phyloP scores from a whole-genome alignment of 2,888 invertebrate species.

The Polydesmus complanatus region DNA sequence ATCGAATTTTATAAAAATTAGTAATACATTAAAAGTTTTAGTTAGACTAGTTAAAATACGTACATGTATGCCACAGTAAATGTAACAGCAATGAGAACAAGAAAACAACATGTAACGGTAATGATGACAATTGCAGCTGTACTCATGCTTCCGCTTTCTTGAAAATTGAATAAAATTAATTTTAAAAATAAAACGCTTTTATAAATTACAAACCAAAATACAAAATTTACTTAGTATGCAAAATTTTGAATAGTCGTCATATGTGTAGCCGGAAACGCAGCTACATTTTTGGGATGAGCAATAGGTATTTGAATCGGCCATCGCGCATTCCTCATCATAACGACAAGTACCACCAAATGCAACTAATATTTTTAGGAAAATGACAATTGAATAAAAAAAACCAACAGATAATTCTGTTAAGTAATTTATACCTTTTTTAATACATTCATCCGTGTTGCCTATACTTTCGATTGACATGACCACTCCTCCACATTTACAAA shows the following conservation, averaged over 20 bases:
- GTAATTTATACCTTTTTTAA: not conserved
- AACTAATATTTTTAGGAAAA: too few relatives aligned
- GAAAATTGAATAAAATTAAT: not conserved
- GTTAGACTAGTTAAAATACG: too few relatives aligned
- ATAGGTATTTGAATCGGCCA: not conserved
- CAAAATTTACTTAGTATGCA: not conserved
- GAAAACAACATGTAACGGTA: not conserved
- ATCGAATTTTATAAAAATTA: too few relatives aligned
- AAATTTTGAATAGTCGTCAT: not conserved
- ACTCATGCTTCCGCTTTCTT: not conserved
- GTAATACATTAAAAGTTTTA: too few relatives aligned
- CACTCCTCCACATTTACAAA: not conserved
- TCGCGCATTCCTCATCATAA: slow-evolving; percentile 2
- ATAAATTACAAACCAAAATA: not conserved
- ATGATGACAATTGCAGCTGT: not conserved
- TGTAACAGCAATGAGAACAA: not conserved
- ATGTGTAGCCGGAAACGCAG: not conserved
- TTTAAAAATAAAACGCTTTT: too few relatives aligned
- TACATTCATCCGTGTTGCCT: not conserved
- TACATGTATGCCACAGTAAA: not conserved
- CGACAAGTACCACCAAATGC: not conserved
- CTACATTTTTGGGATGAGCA: not conserved
- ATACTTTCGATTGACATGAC: not conserved
- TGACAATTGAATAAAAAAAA: too few relatives aligned
- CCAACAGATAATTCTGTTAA: too few relatives aligned